Evolutionary conservation across 1,140 invertebrate genomes (phyloP), one percentile per base, ranked within the genome.

Genomic region (Drosophila bocqueti): DNA sequence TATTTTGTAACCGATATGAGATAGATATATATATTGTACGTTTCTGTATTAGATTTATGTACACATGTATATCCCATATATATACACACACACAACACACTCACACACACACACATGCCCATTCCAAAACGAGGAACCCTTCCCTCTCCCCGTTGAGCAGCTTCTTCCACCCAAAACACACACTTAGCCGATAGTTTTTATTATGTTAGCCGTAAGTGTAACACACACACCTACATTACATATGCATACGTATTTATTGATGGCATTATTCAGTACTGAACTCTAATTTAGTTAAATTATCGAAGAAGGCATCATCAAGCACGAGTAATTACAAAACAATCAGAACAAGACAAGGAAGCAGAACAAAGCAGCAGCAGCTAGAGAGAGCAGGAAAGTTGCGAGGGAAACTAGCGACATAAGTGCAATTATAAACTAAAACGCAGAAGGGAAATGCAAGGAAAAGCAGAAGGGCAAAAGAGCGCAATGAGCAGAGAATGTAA

Each of bases 221-320:
- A n/a, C n/a, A n/a, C n/a, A 4, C 0, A 24, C 24, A 9, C 10
- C 1, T 18, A 34, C 50, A 34, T 52, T 52, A 50, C 52, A 54
- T 24, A 38, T 4, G 21, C 36, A 36, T 36, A 38, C 66, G 43
- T 73, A 73, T 72, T 73, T 73, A 73, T 73, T 73, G 66, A 60
- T 50, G 29, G 66, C 29, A 59, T 76, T 81, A 78, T 76, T 74
- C 64, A 79, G 83, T 86, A 85, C 83, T 85, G 83, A 85, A 79
- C 62, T 76, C 57, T 54, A 79, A 62, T 65, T 86, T 79, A 83
- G 81, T 77, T 73, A 68, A 87, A 82, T 65, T 74, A 82, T 60
- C n/a, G 52, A 54, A 46, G 52, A 54, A 46, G 60, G 55, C 42
- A 79, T 66, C 46, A 10, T 31, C 29, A 73, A 75, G 15, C 29